A percentile compares a stretch with the other conserved stretches of the same genome.
Conservation (phyloP, 2,797 vertebrate species). For the Xyrichtys novacula region DNA sequence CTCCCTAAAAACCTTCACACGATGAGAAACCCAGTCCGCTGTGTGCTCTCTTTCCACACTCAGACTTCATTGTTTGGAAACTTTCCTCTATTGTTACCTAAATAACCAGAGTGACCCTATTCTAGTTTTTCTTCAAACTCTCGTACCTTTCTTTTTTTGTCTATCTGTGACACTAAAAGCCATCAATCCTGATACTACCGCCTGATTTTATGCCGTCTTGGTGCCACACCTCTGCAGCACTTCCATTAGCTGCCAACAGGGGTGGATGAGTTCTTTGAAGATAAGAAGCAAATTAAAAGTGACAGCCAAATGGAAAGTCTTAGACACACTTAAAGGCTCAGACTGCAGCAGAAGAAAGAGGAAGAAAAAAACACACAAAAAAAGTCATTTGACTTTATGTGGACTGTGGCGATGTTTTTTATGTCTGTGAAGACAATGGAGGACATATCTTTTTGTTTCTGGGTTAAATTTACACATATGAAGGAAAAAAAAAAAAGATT, state of each 20-base stretch:
- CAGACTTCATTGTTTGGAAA: neutral
- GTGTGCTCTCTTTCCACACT: neutral
- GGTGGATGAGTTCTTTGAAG: conserved; percentile 41
- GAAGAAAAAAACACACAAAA: conserved; percentile 25
- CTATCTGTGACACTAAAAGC: conserved; percentile 12
- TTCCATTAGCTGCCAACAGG: conserved; percentile 47
- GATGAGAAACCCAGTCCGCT: neutral
- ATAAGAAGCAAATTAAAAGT: conserved; percentile 50
- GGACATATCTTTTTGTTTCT: too few relatives aligned
- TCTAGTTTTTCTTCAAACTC: neutral
- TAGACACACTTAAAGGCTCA: conserved; percentile 51
- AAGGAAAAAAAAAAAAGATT: too few relatives aligned
- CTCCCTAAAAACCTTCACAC: conserved; percentile 1
- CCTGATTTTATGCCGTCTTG: conserved; percentile 17
- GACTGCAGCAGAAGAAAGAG: conserved; percentile 18
- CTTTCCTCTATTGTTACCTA: neutral
- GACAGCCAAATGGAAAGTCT: conserved; percentile 68
- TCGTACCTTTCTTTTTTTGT: neutral
- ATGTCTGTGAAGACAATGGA: neutral
- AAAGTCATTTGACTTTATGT: neutral
- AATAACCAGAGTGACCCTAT: neutral
- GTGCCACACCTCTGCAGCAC: conserved; percentile 42
- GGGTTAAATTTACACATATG: too few relatives aligned
- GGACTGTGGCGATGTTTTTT: neutral
- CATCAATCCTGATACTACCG: conserved; percentile 37